phyloP scores from a whole-genome alignment of 2,797 vertebrate genomes.

The Xenops minutus region DNA sequence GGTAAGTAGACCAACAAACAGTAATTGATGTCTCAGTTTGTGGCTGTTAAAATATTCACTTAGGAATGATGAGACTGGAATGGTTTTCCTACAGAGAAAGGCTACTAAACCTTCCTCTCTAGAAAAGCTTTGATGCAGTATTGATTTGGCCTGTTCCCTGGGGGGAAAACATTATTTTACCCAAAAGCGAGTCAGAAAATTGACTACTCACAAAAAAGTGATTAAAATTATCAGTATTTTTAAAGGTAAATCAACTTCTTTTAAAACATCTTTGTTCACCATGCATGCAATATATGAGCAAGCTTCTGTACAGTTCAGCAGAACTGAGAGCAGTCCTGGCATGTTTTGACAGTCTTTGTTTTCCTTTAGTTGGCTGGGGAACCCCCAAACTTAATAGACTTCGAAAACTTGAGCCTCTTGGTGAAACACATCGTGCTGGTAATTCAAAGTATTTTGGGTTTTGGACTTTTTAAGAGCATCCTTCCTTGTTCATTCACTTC shows the following conservation, averaged over 20 bases:
- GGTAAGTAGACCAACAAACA: slow-evolving; percentile 71
- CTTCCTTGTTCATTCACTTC: slow-evolving; percentile 52
- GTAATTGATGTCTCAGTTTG: neutral
- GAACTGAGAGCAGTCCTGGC: neutral
- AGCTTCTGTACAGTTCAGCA: neutral
- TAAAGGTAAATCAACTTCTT: neutral
- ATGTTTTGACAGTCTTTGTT: slow-evolving; percentile 70
- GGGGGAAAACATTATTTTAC: neutral
- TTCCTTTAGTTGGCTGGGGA: slow-evolving; percentile 92
- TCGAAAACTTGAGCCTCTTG: slow-evolving; percentile 92
- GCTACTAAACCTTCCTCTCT: neutral
- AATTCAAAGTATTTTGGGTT: slow-evolving; percentile 67
- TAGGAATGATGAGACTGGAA: neutral
- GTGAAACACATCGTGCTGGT: slow-evolving; percentile 90
- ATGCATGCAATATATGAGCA: neutral
- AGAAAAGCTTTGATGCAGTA: neutral
- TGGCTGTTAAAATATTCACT: neutral
- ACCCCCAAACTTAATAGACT: slow-evolving; percentile 93
- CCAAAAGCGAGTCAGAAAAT: neutral
- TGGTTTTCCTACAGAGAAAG: neutral
- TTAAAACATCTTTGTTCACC: neutral
- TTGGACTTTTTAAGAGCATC: slow-evolving; percentile 45
- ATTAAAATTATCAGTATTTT: neutral
- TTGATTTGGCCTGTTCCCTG: neutral
- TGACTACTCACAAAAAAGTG: neutral